Percentiles rank a stretch among this genome's conserved stretches.
Conservation (phyloP, 2,888 invertebrate genomes). For the Yponomeuta cagnagella region DNA sequence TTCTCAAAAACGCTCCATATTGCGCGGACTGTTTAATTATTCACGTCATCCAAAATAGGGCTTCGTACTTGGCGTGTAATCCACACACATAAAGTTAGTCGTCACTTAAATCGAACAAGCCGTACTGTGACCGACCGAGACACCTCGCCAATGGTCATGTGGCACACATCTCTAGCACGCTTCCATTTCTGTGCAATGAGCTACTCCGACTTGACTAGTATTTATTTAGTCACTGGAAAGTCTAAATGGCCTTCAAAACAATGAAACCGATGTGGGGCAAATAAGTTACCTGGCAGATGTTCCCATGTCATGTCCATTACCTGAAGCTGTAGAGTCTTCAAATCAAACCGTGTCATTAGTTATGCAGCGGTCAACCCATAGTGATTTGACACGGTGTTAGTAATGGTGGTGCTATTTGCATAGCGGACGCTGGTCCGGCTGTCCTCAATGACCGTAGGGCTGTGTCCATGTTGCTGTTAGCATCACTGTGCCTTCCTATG, state of each 20-base stretch:
- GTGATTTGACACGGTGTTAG: conserved; percentile 13
- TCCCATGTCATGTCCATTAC: background rate
- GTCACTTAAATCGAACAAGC: conserved; percentile 27
- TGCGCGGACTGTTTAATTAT: background rate
- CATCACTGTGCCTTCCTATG: background rate
- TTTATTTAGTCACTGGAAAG: background rate
- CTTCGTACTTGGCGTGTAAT: background rate
- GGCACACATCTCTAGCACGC: conserved; percentile 46
- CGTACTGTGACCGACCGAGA: conserved; percentile 32
- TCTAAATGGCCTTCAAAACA: background rate
- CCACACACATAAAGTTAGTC: conserved; percentile 15
- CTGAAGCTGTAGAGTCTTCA: background rate
- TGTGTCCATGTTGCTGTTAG: conserved; percentile 7
- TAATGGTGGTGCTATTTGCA: conserved; percentile 15
- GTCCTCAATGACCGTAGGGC: conserved; percentile 12
- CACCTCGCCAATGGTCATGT: conserved; percentile 43
- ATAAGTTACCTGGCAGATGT: background rate
- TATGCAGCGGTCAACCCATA: conserved; percentile 2
- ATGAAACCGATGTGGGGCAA: background rate
- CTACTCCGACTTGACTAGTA: conserved; percentile 19
- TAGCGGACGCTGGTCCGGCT: conserved; percentile 11
- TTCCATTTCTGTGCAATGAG: conserved; percentile 23
- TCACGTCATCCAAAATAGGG: background rate
- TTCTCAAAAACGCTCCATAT: background rate
- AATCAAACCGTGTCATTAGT: conserved; percentile 9